Conservation (phyloP, 2,797 vertebrate genomes). For the Macropus fuliginosus region DNA sequence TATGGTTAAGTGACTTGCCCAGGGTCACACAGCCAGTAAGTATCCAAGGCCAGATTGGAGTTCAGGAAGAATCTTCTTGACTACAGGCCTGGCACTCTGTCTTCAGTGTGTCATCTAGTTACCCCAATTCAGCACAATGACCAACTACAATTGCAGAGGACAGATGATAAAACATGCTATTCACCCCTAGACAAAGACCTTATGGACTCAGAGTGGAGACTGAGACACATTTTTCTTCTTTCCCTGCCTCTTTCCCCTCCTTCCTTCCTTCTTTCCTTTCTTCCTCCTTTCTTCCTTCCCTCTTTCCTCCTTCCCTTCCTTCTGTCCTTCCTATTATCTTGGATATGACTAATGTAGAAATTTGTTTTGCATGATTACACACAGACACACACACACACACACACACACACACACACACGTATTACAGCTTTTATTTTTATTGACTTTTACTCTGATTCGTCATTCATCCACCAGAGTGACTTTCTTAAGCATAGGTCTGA, state of each 20-base stretch:
- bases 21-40: neutral
- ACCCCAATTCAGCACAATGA: neutral
- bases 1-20: neutral
- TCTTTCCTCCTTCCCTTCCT: neutral
- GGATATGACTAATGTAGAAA: neutral
- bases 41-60: neutral
- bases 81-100: neutral
- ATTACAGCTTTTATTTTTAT: neutral
- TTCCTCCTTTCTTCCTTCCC: too few species aligned
- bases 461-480: neutral
- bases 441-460: neutral
- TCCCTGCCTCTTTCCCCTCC: too few species aligned
- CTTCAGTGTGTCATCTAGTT: neutral
- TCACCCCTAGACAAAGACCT: neutral
- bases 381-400: too few species aligned
- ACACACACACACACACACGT: neutral
- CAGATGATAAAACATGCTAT: neutral
- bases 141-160: neutral
- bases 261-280: neutral
- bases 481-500: neutral
- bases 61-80: neutral
- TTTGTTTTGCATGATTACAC: neutral
- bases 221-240: neutral
- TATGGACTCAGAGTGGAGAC: neutral
- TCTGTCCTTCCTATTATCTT: neutral